Base-by-base conservation (phyloP, 2,888 invertebrate genomes). In the Suillia variegata region DNA sequence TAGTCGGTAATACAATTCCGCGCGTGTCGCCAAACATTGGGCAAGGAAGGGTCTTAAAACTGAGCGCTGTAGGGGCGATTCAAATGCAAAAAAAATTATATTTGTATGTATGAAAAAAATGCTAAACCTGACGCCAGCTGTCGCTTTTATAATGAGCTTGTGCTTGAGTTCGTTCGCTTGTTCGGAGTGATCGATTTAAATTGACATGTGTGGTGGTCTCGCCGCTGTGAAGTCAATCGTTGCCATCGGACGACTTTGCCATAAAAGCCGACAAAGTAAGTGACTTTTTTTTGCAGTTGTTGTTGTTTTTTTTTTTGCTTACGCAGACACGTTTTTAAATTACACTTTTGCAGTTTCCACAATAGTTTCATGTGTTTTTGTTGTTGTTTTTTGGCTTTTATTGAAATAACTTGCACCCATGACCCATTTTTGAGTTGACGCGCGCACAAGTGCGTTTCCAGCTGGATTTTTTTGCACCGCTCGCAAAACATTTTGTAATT, bases 381-480 rank as follows among this genome's bases (percentile, higher is more conserved):
- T 42, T 42, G 17, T 42, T 18, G 45, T 42, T 42, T 38, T 42
- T 42, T 42, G 45, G n/a, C n/a, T n/a, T n/a, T n/a, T n/a, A n/a
- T n/a, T n/a, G n/a, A n/a, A n/a, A n/a, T n/a, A n/a, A n/a, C 17
- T 18, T 60, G 53, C 49, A 13, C 60, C 26, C 51, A 62, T 65
- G 64, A 67, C 68, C 65, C 59, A 71, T 69, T 67, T 71, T 52
- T 26, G 6, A 26, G 26, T 10, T 26, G 26, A 5, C 26, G 26
- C 26, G 26, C 26, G 26, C 5, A 57, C 57, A 57, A 57, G 57
- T 57, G 57, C 57, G 51, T 50, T 56, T 26, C 17, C 5, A 26
- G 26, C 26, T 61, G 45, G 31, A 56, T 48, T 24, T 21, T 59
- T 64, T 66, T 24, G 66, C 70, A 69, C 72, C 74, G 73, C 72